phyloP scores from a whole-genome alignment of 1,140 invertebrate genomes.

The Calephelis nemesis region DNA sequence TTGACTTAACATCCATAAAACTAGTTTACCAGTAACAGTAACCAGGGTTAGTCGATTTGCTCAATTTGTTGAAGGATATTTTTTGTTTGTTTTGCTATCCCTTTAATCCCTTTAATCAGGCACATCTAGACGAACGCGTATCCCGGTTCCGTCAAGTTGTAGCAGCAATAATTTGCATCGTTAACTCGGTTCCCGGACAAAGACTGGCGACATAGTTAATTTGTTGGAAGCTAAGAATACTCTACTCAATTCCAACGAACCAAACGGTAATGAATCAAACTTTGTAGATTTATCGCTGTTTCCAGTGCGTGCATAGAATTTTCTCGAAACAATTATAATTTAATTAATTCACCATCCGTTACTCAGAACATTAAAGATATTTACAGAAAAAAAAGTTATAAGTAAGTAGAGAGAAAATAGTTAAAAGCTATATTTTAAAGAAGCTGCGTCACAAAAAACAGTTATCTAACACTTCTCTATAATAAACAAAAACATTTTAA shows the following conservation, averaged over 20 bases:
- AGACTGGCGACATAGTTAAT: conserved; percentile 10
- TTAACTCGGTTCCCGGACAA: background rate
- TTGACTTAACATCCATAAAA: too few relatives aligned
- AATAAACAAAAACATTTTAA: too few relatives aligned
- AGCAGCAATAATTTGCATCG: conserved; percentile 15
- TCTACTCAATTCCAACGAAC: background rate
- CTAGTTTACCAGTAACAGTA: too few relatives aligned
- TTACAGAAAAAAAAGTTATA: too few relatives aligned
- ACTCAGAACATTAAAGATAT: too few relatives aligned
- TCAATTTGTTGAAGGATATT: too few relatives aligned
- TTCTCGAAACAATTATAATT: background rate
- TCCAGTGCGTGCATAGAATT: background rate
- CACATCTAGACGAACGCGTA: background rate
- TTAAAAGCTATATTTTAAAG: too few relatives aligned
- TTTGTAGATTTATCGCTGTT: background rate
- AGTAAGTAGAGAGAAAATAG: too few relatives aligned
- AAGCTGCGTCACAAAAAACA: background rate
- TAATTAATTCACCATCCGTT: background rate
- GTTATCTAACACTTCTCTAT: too few relatives aligned
- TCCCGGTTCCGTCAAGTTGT: background rate
- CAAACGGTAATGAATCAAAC: background rate
- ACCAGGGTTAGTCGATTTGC: too few relatives aligned
- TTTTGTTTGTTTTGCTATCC: too few relatives aligned
- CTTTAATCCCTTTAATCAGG: background rate
- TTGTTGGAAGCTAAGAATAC: conserved; percentile 9